Percentiles rank a stretch among this genome's conserved stretches.
phyloP scores from a whole-genome alignment of 2,797 vertebrate species.

The Spatula versicolor region DNA sequence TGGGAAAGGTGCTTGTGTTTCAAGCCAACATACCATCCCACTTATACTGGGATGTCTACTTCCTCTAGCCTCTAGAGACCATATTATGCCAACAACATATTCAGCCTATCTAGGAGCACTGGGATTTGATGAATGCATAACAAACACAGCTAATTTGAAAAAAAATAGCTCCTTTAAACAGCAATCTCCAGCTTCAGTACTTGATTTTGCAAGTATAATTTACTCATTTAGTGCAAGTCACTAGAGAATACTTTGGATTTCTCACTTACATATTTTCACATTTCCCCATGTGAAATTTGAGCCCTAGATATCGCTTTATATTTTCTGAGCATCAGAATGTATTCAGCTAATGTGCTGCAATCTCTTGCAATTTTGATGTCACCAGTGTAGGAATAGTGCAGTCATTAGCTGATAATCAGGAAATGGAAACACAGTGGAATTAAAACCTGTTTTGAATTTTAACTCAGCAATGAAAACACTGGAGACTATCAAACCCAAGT shows the following conservation, averaged over 20 bases:
- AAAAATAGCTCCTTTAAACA: constrained; percentile 30
- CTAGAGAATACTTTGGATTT: constrained; percentile 55
- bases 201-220: constrained; percentile 71
- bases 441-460: constrained; percentile 51
- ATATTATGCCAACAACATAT: constrained; percentile 7
- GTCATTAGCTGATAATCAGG: constrained; percentile 41
- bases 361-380: constrained; percentile 21
- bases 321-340: constrained; percentile 11
- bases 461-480: not conserved
- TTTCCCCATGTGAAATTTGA: constrained; percentile 24
- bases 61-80: not conserved
- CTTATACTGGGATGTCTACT: not conserved
- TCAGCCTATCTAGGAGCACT: not conserved
- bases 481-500: constrained; percentile 24
- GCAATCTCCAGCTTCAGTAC: constrained; percentile 43
- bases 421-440: constrained; percentile 7
- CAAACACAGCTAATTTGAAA: constrained; percentile 26
- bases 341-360: constrained; percentile 26
- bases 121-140: constrained; percentile 43
- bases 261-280: not conserved
- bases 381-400: not conserved
- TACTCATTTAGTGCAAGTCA: constrained; percentile 53
- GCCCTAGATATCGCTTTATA: not conserved
- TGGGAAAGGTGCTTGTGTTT: not conserved
- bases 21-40: not conserved